Conservation (phyloP, 1,140 invertebrate genomes). For the Hypsibius dujardini region DNA sequence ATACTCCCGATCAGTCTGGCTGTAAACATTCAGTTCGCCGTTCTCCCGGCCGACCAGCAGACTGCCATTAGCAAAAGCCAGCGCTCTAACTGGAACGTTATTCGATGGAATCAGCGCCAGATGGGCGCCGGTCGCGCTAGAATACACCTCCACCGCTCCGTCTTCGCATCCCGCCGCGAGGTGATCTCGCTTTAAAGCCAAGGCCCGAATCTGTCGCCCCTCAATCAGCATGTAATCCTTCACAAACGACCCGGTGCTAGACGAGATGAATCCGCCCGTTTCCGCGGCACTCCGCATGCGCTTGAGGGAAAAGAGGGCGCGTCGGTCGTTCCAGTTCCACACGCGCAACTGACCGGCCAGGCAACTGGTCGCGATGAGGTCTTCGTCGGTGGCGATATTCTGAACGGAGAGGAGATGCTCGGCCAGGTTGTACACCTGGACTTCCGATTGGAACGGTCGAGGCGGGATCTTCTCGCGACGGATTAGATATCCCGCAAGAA, state of each 20-base stretch:
- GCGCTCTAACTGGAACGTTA: background rate
- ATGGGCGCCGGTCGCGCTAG: background rate
- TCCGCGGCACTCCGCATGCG: no score
- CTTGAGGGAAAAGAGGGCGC: no score
- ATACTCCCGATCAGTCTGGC: background rate
- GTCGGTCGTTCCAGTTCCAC: conserved; percentile 8
- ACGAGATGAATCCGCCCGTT: no score
- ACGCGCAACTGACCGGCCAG: conserved; percentile 3
- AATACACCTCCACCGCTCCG: background rate
- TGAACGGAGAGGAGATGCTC: background rate
- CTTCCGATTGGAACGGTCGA: background rate
- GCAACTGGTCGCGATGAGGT: background rate
- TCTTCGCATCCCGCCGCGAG: background rate
- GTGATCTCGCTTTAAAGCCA: background rate
- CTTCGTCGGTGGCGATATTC: background rate
- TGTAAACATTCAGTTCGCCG: background rate
- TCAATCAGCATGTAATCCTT: background rate
- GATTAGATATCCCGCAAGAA: background rate
- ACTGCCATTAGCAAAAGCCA: background rate
- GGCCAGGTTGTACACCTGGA: background rate
- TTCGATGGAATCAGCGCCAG: background rate
- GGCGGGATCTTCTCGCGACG: background rate
- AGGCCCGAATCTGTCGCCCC: background rate
- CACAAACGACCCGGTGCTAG: no score
- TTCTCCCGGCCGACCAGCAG: background rate